These are phyloP conservation scores for Catagonus wagneri DNA, from an alignment of 2,113 vertebrate genomes.

Conservation along the genomic window DNA sequence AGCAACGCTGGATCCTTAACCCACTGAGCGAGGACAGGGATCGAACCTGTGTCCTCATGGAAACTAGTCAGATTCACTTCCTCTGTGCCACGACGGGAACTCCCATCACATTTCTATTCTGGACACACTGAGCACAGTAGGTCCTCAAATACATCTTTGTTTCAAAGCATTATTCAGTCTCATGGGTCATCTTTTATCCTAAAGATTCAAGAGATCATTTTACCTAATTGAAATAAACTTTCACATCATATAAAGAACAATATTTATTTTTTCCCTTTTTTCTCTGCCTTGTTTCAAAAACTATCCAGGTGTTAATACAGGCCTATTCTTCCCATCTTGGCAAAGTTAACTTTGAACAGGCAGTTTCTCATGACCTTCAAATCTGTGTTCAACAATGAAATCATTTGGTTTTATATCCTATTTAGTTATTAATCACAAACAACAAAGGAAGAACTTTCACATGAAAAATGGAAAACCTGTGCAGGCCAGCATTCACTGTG, in stretches of 20 bases:
- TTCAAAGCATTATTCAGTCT: neutral
- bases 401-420: conserved; percentile 66
- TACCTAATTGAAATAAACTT: neutral
- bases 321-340: conserved; percentile 19
- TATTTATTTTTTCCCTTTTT: neutral
- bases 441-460: conserved; percentile 71
- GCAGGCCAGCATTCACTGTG: neutral
- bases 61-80: too few relatives aligned
- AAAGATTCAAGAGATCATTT: neutral
- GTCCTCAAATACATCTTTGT: neutral
- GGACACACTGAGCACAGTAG: neutral
- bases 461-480: conserved; percentile 52
- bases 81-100: too few relatives aligned
- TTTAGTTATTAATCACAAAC: conserved; percentile 69
- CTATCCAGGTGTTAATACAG: neutral
- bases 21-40: too few relatives aligned
- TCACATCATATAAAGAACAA: neutral
- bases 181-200: neutral
- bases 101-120: neutral
- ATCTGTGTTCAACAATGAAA: conserved; percentile 69
- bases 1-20: too few relatives aligned
- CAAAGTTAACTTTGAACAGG: conserved; percentile 26
- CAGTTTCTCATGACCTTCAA: conserved; percentile 73
- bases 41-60: too few relatives aligned
- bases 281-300: conserved; percentile 7